Evolutionary conservation across 2,888 invertebrate species (phyloP), one percentile per base, ranked within the genome.

Genomic region (Cataglyphis livida): DNA sequence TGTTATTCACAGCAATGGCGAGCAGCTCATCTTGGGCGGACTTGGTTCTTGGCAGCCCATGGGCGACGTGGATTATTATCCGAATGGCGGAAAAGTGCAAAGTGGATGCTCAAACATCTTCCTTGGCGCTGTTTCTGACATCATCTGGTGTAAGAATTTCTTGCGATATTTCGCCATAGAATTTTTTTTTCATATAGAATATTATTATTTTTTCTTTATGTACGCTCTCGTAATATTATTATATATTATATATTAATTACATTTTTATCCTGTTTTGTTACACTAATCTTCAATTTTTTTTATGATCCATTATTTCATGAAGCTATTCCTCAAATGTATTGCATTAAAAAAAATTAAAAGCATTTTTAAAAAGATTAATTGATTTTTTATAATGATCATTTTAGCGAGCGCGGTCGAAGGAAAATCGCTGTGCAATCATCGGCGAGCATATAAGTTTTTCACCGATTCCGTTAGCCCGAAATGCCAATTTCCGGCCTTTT

Each of bases 1-100:
- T 93, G 98, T 98, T 1, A 98, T 98, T 87, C 98, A 98, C 94
- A 98, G 98, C 74, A 98, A 98, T 93, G 98, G 98, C 0, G 98
- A 98, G 94, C 98, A 98, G 86, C 95, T 98, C n/a, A 97, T 98
- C 84, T 95, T 98, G 85, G 98, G 98, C 1, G 98, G 98, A 0
- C 95, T 98, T 32, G 98, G 98, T 5, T 98, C 98, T 0, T 98
- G 98, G 95, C 98, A 98, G 93, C 98, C 98, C 0, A 97, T 98
- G 96, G 98, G 98, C 0, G 97, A 98, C 93, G 98, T 98, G 0
- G 98, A 98, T 94, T 98, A 98, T 93, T 98, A 98, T 94, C 98
- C 98, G 0, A 98, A 98, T 90, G 98, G 98, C 0, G 98, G 98
- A 0, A 95, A 98, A 64, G 98, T 98, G 95, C 98, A 98, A 93